phyloP scores from a whole-genome alignment of 92 coral and sea anemone genomes.

The Phenganax subtilis region DNA sequence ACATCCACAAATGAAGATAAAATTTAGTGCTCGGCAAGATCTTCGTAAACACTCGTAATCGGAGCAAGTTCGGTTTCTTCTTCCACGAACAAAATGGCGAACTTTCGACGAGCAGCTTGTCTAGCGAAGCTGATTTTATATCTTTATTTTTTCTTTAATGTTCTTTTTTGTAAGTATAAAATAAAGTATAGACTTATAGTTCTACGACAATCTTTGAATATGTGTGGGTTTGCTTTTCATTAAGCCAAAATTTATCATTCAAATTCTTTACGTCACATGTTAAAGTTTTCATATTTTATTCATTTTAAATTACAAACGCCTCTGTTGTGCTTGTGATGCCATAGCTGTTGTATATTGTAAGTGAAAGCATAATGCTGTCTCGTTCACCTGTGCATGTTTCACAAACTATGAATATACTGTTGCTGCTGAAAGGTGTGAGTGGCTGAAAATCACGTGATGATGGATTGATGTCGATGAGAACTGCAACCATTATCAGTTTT shows the following conservation, averaged over 20 bases:
- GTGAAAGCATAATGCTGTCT: too few species aligned
- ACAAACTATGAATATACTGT: too few species aligned
- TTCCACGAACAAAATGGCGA: slow-evolving; percentile 17
- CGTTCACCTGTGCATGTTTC: too few species aligned
- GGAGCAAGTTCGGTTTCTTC: not conserved
- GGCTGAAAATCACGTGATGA: too few species aligned
- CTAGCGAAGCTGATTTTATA: slow-evolving; percentile 19
- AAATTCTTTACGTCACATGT: not conserved
- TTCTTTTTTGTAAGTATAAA: slow-evolving; percentile 20
- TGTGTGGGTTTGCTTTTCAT: not conserved
- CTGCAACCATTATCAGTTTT: too few species aligned
- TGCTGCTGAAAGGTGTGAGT: too few species aligned
- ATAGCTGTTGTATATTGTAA: too few species aligned
- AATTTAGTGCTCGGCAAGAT: not conserved
- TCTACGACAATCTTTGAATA: not conserved
- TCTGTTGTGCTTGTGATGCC: too few species aligned
- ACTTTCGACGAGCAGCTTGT: slow-evolving; percentile 3
- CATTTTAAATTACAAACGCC: too few species aligned
- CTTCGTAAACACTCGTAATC: slow-evolving; percentile 1
- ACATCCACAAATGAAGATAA: not conserved
- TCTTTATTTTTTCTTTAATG: not conserved
- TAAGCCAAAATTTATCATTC: not conserved
- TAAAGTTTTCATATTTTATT: not conserved
- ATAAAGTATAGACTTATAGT: not conserved
- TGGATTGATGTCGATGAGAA: too few species aligned